Base-by-base conservation (phyloP, 1,140 invertebrate species). In the Brachionus plicatilis region DNA sequence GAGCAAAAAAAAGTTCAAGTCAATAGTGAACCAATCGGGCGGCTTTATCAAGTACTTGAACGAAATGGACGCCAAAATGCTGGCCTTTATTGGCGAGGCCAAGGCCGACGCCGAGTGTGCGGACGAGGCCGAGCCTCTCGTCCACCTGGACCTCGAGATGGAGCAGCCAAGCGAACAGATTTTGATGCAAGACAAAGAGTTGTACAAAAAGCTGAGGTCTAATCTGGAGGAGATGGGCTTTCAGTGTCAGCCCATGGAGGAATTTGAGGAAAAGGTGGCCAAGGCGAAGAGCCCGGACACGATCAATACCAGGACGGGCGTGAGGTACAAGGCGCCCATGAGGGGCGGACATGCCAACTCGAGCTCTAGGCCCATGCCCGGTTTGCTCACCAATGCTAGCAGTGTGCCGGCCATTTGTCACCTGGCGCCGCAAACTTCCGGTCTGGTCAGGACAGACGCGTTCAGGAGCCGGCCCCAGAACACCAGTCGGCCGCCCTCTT, bases 401-500 rank as follows among this genome's bases (percentile, higher is more conserved):
- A 68, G 53, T 24, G 37, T 60, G 11, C 53, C 53, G 41, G 41
- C 41, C 11, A 65, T 60, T 60, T 45, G 37, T 17, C 20, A 82
- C 43, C 11, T 41, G 3, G 41, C 20, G 5, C 14, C 53, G 7
- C 20, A 53, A 37, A 66, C 45, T 37, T 53, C 79, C 9, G 17
- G 37, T 9, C 24, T 76, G 0, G 29, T 17, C n/a, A 41, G 79
- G 65, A 43, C 7, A 2, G 83, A 84, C 53, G 45, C 66, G 43
- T 84, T 84, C 60, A 14, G 83, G 6, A 75, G 20, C 12, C 24
- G 68, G 14, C 70, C 83, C 17, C 45, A 24, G 20, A 84, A 76
- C 45, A 76, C 83, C 29, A 84, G 83, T 41, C 43, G 83, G 24
- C 83, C 83, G 24, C 83, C 83, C 7, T 84, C 83, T 43, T 60